Evolutionary conservation across 2,113 vertebrate species (phyloP), one percentile per base, ranked within the genome.

Genomic region (Scortum barcoo): DNA sequence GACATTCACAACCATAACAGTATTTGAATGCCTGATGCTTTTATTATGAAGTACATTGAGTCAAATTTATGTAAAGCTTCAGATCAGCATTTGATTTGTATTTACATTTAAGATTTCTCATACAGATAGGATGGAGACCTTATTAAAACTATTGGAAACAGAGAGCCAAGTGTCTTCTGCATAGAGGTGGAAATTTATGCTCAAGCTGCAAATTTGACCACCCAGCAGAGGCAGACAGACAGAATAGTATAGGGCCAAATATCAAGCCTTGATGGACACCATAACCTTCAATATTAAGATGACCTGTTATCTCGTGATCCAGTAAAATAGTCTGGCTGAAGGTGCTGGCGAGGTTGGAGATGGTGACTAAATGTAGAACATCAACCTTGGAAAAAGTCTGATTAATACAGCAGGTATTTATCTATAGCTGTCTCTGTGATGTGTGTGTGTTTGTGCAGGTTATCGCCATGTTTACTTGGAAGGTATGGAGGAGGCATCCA

Each of bases 381-480:
- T 53, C 22, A 24, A 24, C 48, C 2, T 13, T 12, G 33, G 46
- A 42, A 42, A 0, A 71, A 2, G 33, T 46, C 20, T 50, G 51
- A 42, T 50, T 54, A 2, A 11, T 70, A 22, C 19, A 44, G 17
- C 22, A 28, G n/a, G 30, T 50, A 20, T 68, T 66, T 26, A 40
- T 54, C 7, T 28, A 7, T 10, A 24, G 17, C 33, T 40, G n/a
- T 80, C 9, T 38, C 14, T 72, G 14, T 56, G 20, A 24, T 40
- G 17, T 77, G 20, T 72, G 19, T 89, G 20, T n/a, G n/a, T n/a
- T n/a, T 80, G 4, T 83, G 83, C 90, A 99, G 98, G 98, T 88
- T 99, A 99, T 76, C 96, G 98, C 9, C 98, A 99, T 0, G 98
- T 99, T 72, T 99, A 99, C 94, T 94, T 99, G 92, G 98, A 99